A percentile compares a stretch with the other conserved stretches of the same genome.
phyloP scores from a whole-genome alignment of 1,140 invertebrate genomes.

The Orchestia grillus region DNA sequence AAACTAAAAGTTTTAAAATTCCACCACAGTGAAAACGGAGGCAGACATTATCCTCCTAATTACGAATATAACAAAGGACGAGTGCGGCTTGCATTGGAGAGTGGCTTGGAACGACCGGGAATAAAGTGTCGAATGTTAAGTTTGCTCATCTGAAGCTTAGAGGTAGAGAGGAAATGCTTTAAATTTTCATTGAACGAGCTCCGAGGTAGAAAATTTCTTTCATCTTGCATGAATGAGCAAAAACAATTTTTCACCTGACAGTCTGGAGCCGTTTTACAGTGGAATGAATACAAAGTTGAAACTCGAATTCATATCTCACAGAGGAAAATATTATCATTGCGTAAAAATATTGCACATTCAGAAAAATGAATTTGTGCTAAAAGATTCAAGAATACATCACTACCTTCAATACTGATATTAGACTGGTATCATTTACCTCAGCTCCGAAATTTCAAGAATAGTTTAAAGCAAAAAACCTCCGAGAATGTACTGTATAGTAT shows the following conservation, averaged over 20 bases:
- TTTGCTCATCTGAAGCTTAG: not conserved
- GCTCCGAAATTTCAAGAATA: not conserved
- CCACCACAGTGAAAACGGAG: not conserved
- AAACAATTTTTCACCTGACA: not conserved
- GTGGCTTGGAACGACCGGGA: not conserved
- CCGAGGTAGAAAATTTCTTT: not conserved
- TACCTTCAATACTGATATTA: no score
- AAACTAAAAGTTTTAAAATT: no score
- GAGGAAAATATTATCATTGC: not conserved
- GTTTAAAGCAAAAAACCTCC: no score
- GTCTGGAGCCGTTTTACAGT: not conserved
- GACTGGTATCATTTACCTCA: not conserved
- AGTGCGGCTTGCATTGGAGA: not conserved
- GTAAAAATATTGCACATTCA: not conserved
- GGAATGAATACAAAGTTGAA: not conserved
- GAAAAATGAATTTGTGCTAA: no score
- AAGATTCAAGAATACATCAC: no score
- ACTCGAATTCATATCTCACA: not conserved
- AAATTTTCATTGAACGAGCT: not conserved
- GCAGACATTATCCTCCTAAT: not conserved
- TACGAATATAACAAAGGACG: not conserved
- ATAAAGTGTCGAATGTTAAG: not conserved
- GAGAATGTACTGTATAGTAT: not conserved
- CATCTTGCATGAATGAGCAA: not conserved
- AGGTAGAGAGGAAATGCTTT: not conserved